Evolutionary conservation across 2,797 vertebrate species (phyloP), one percentile per base, ranked within the genome.

Genomic region (Megaceryle alcyon): DNA sequence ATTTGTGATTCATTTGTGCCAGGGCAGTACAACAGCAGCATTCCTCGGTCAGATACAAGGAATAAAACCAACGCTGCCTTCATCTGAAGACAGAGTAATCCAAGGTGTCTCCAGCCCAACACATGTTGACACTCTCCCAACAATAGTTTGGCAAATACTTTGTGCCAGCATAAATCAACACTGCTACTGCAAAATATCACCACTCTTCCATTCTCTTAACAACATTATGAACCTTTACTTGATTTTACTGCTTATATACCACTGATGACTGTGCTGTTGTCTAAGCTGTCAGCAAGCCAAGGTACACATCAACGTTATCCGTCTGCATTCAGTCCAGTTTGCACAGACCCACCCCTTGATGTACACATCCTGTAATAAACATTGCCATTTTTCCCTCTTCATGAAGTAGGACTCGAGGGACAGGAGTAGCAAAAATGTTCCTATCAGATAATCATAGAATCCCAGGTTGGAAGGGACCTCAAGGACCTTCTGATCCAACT

Each of bases 291-390:
- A 3, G 69, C 33, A 76, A 16, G 39, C 33, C 39, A 35, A 70
- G 43, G 28, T 23, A 6, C 2, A 8, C 35, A 19, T 21, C 9
- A 68, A 28, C 1, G 5, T 15, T 1, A 20, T 21, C 33, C 2
- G 0, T 6, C 41, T 2, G 25, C 1, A 0, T 29, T 43, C 60
- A 12, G 33, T 29, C 53, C 60, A 14, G 2, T 57, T 75, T 11
- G 20, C 65, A 21, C 43, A 16, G 48, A 29, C 28, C 43, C 43
- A 53, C 15, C 29, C 39, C 61, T 3, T 14, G 18, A 10, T 2
- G 12, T 8, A 20, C 19, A 29, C 22, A 57, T 6, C 33, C 19
- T 14, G 2, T 1, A 29, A n/a, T 0, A 41, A 75, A 44, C 54
- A 4, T 7, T 21, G 8, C 5, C 14, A 5, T 4, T 41, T 41